Conservation (phyloP, 2,888 invertebrate species). For the Crossocerus cetratus region DNA sequence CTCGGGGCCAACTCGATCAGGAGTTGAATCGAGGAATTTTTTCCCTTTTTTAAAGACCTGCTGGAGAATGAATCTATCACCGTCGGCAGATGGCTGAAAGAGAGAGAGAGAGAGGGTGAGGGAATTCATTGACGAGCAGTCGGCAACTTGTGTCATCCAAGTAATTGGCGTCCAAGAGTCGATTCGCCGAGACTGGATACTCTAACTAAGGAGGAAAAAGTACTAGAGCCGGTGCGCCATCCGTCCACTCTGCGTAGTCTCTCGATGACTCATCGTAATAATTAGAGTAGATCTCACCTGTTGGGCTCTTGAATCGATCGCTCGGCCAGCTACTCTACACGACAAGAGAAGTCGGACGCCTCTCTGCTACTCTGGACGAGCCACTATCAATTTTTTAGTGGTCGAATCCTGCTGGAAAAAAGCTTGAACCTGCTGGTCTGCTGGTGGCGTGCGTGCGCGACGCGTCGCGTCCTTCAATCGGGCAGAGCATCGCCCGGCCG, state of each 20-base stretch:
- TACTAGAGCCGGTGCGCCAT: no score
- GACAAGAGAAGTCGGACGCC: background rate
- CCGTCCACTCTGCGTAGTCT: background rate
- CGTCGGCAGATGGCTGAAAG: no score
- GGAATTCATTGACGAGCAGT: no score
- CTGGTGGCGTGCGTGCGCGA: no score
- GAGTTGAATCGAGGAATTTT: no score
- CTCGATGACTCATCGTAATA: slow-evolving; percentile 2
- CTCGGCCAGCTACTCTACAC: background rate
- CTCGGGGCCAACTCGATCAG: no score
- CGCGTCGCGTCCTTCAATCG: background rate
- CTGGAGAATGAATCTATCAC: no score
- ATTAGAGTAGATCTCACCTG: background rate
- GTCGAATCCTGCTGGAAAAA: background rate
- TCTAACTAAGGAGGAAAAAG: background rate
- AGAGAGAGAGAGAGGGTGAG: slow-evolving; percentile 11
- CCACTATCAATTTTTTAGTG: background rate
- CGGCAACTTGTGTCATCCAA: no score
- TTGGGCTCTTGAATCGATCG: background rate
- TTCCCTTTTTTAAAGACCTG: no score
- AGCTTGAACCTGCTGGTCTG: background rate
- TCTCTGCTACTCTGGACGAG: background rate
- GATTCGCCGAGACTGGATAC: no score
- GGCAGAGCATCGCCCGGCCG: slow-evolving; percentile 2
- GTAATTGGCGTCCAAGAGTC: no score